Evolutionary conservation across 2,113 vertebrate genomes (phyloP).

Genomic region (Cinclus cinclus): DNA sequence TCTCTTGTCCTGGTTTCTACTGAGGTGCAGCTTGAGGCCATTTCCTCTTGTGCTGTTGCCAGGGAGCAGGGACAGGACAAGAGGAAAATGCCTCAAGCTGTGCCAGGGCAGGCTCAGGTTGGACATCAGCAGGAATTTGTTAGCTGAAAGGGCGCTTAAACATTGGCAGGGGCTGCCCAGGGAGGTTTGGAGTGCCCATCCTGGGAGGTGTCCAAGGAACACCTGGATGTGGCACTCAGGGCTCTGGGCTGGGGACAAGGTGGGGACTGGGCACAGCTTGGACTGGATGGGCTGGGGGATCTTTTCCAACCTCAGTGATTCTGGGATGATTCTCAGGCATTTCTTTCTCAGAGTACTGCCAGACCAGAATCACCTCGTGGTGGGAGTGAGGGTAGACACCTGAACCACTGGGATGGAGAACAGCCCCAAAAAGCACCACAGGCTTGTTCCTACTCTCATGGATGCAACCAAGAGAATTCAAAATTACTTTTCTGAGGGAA

Average conservation of each 20-base stretch:
- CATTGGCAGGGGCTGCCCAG: not conserved
- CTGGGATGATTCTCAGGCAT: not conserved
- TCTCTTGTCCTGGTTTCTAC: not conserved
- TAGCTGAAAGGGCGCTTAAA: too few species aligned
- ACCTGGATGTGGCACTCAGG: fast-evolving
- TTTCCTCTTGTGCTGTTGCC: not conserved
- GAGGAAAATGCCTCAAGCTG: not conserved
- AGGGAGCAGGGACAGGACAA: not conserved
- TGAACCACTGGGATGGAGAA: not conserved
- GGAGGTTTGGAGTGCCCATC: not conserved
- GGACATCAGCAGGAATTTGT: not conserved
- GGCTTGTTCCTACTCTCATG: not conserved
- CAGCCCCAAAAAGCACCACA: not conserved
- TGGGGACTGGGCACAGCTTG: fast-evolving
- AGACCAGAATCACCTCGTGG: not conserved
- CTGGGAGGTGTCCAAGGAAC: not conserved
- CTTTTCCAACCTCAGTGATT: not conserved
- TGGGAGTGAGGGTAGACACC: not conserved
- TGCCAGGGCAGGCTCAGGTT: not conserved
- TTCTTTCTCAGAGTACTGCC: not conserved
- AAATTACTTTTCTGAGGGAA: not conserved
- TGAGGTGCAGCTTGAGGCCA: not conserved
- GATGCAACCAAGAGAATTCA: not conserved
- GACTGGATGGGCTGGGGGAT: fast-evolving
- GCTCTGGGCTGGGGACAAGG: not conserved